These are phyloP conservation scores for Chrysina gloriosa DNA, from an alignment of 2,888 invertebrate species.

Conservation along the genomic window DNA sequence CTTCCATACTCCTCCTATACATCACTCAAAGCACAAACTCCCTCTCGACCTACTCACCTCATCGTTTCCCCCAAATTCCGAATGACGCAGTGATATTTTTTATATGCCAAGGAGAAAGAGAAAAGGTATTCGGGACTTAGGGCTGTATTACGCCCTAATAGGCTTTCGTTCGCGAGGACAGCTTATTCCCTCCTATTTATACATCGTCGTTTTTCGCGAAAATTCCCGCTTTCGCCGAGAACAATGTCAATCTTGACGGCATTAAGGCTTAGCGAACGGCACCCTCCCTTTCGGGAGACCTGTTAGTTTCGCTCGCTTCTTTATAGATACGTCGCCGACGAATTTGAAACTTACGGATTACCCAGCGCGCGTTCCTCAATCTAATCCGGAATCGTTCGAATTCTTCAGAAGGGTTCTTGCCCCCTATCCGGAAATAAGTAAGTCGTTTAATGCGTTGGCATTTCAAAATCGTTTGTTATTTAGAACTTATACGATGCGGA, in stretches of 20 bases:
- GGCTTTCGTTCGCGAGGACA: background rate
- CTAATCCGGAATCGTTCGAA: conserved; percentile 16
- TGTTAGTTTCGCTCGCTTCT: background rate
- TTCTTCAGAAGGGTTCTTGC: background rate
- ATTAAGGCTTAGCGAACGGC: background rate
- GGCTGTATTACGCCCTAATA: too few species aligned
- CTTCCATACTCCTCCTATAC: too few species aligned
- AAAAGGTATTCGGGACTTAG: too few species aligned
- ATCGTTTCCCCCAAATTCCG: too few species aligned
- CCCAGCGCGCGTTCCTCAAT: background rate
- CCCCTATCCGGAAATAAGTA: background rate
- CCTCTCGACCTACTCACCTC: too few species aligned
- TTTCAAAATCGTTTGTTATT: conserved; percentile 15
- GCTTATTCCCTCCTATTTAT: background rate
- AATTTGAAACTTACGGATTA: background rate
- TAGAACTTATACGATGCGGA: conserved; percentile 2
- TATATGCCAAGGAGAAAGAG: too few species aligned
- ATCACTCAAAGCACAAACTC: too few species aligned
- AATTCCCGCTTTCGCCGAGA: too few species aligned
- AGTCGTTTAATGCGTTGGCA: conserved; percentile 21
- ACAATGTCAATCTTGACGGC: background rate
- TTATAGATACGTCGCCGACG: background rate
- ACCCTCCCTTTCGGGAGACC: background rate
- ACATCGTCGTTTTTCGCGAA: background rate
- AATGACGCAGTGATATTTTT: too few species aligned